Percentiles rank a stretch among this genome's conserved stretches.
Conservation (phyloP, 2,113 vertebrate species). For the Tupaia tana region DNA sequence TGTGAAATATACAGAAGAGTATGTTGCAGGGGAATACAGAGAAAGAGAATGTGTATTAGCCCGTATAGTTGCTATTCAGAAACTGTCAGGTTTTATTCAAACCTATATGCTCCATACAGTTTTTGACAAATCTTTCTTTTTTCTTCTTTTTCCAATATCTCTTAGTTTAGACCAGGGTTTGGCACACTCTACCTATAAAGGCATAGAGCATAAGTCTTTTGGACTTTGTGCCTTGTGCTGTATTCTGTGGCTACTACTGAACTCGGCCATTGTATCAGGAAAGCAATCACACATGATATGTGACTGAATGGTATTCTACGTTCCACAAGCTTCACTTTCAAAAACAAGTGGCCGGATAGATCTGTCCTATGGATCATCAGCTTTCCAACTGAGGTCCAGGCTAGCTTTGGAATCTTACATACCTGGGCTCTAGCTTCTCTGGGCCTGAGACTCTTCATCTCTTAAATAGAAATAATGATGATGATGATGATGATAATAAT, state of each 20-base stretch:
- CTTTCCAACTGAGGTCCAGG: neutral
- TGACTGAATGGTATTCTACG: neutral
- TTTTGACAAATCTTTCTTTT: neutral
- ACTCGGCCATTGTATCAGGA: neutral
- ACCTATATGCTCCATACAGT: neutral
- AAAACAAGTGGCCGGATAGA: neutral
- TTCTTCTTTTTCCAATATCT: neutral
- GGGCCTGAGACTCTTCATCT: neutral
- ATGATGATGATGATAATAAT: neutral
- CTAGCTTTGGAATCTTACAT: neutral
- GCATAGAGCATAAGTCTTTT: neutral
- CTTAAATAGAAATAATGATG: neutral
- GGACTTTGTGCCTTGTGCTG: fast-evolving
- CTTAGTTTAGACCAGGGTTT: neutral
- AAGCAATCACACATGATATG: neutral
- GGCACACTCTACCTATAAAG: neutral
- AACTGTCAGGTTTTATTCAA: neutral
- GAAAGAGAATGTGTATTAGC: neutral
- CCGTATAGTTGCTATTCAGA: neutral
- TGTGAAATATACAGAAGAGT: neutral
- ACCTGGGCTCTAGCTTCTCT: neutral
- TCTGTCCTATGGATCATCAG: neutral
- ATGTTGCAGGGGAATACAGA: neutral
- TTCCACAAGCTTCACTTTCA: neutral
- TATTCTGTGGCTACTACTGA: neutral